Percentiles rank a stretch among this genome's conserved stretches.
These are phyloP conservation scores for Psittacula cyanocephala DNA, from an alignment of 2,113 vertebrate species.

Conservation along the genomic window DNA sequence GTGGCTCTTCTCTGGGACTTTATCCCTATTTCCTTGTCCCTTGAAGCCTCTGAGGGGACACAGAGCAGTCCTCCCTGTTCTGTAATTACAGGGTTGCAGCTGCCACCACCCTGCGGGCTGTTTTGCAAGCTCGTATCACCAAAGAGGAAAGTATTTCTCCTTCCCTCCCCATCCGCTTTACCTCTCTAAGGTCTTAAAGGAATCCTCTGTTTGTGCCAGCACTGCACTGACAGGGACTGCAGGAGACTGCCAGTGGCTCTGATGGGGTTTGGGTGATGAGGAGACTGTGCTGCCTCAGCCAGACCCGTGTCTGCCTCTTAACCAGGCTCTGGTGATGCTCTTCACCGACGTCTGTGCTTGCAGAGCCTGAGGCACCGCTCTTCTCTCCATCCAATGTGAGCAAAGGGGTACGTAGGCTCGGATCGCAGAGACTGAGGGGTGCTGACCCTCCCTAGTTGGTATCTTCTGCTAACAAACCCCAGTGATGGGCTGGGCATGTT, in stretches of 20 bases:
- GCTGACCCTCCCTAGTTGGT: not conserved
- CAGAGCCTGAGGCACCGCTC: not conserved
- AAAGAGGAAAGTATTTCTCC: not conserved
- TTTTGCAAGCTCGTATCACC: fast-evolving
- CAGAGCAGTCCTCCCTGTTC: not conserved
- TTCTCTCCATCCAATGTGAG: not conserved
- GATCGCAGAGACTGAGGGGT: fast-evolving
- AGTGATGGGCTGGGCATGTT: fast-evolving
- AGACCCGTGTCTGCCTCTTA: not conserved
- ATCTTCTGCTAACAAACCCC: not conserved
- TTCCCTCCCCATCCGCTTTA: not conserved
- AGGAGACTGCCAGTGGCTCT: fast-evolving
- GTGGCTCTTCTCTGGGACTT: not conserved
- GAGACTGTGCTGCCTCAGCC: not conserved
- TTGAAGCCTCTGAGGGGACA: fast-evolving
- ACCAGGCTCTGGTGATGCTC: not conserved
- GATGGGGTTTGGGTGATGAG: not conserved
- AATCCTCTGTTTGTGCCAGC: not conserved
- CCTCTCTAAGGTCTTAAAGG: not conserved
- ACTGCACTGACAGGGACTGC: not conserved
- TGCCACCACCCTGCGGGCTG: not conserved
- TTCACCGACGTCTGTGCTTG: fast-evolving
- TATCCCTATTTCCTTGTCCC: not conserved
- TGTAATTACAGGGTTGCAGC: not conserved
- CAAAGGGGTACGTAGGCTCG: fast-evolving